Evolutionary conservation across 2,888 invertebrate species (phyloP).

Genomic region (Drosophila eohydei): DNA sequence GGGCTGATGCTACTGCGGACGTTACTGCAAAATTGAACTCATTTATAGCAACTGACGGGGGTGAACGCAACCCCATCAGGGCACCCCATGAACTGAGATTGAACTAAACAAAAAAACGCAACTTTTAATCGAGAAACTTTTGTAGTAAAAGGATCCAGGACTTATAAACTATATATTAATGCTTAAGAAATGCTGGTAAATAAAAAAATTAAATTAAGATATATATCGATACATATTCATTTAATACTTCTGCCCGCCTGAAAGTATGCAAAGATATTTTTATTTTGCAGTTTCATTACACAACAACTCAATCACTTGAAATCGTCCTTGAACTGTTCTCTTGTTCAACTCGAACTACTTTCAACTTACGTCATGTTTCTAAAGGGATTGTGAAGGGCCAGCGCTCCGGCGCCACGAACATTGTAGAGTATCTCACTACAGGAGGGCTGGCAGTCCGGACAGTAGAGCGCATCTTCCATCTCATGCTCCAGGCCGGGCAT

Average conservation of each 20-base stretch:
- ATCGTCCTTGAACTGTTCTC: conserved; percentile 6
- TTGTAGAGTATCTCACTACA: conserved; percentile 86
- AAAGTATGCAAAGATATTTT: not conserved
- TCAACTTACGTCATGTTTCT: conserved; percentile 55
- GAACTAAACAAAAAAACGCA: not conserved
- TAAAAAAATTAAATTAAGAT: not conserved
- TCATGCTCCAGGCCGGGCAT: conserved; percentile 85
- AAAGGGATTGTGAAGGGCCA: conserved; percentile 57
- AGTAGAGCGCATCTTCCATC: conserved; percentile 86
- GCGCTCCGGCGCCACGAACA: conserved; percentile 80
- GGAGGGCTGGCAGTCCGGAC: conserved; percentile 87
- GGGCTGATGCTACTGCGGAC: conserved; percentile 24
- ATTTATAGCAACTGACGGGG: conserved; percentile 41
- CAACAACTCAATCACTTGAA: not conserved
- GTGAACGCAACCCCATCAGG: conserved; percentile 14
- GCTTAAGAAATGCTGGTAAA: not conserved
- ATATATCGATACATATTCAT: not conserved
- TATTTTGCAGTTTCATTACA: not conserved
- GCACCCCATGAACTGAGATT: conserved; percentile 3
- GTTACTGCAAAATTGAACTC: conserved; percentile 65
- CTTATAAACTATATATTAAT: not conserved
- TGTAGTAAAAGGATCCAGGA: not conserved
- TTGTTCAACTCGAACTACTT: not conserved
- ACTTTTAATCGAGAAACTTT: conserved; percentile 13
- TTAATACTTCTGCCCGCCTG: not conserved